Conservation (phyloP, 1,140 invertebrate species). For the Catajapyx aquilonaris region DNA sequence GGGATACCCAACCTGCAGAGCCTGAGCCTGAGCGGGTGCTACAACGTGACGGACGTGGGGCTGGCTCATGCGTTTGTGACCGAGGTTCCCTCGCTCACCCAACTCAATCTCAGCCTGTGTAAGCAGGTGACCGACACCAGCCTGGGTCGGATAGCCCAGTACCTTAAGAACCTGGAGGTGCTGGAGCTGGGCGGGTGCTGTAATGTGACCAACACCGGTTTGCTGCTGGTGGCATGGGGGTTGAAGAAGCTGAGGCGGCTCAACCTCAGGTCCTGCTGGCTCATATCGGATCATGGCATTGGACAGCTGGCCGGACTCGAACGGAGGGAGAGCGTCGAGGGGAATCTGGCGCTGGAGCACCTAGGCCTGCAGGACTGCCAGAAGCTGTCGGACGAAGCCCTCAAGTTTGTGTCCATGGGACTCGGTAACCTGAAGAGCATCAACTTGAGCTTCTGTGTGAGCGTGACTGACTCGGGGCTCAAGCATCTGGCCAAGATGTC, state of each 20-base stretch:
- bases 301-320: conserved; percentile 59
- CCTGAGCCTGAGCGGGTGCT: conserved; percentile 78
- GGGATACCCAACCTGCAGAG: conserved; percentile 69
- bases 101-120: conserved; percentile 73
- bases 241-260: conserved; percentile 58
- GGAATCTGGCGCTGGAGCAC: conserved; percentile 52
- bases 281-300: conserved; percentile 74
- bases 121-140: conserved; percentile 82
- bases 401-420: conserved; percentile 60
- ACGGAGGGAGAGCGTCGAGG: conserved; percentile 27
- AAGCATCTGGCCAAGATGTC: conserved; percentile 71
- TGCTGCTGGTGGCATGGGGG: conserved; percentile 66
- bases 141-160: conserved; percentile 58
- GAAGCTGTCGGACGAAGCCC: conserved; percentile 69
- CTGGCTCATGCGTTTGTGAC: conserved; percentile 55
- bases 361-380: conserved; percentile 86
- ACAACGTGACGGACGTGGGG: conserved; percentile 68
- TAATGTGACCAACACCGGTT: conserved; percentile 68
- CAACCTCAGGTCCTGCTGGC: conserved; percentile 77
- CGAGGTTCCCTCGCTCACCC: conserved; percentile 46
- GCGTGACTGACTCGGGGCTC: conserved; percentile 72
- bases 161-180: conserved; percentile 65
- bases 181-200: conserved; percentile 77
- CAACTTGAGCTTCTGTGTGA: conserved; percentile 84
- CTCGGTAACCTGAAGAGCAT: conserved; percentile 59